Base-by-base conservation (phyloP, 2,797 vertebrate species). In the Alexandromys oeconomus region DNA sequence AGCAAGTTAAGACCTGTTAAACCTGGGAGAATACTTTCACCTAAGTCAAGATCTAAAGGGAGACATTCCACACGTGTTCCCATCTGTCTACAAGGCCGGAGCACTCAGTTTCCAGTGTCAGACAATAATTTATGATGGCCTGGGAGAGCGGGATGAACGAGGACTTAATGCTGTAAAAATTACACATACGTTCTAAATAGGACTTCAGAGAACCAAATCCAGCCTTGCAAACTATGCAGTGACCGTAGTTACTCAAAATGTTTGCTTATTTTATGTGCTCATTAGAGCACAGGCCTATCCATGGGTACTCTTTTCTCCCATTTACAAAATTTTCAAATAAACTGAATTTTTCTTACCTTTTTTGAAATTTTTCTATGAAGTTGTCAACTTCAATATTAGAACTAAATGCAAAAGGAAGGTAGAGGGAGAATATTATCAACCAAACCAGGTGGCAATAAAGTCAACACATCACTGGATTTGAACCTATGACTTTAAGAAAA, bases 361-460 rank as follows among this genome's bases (percentile, higher is more conserved):
- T 51, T 46, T 69, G 48, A 69, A 31, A 78, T 67, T 29, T 77
- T 14, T 31, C 51, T 87, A 4, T 73, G 67, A 85, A 79, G 37
- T 71, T 17, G 51, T 3, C 78, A 34, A 87, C 43, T 48, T 69
- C 40, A 46, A 92, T 91, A 40, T 40, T 48, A 87, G 57, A n/a
- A 48, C 12, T 48, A 34, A 21, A 46, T 77, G 43, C 51, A 46
- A 85, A 80, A 86, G 37, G 7, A 80, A 86, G 54, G 7, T 40
- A n/a, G 19, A 96, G 46, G 21, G 23, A 40, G n/a, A 90, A 90
- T 74, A 87, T 74, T 92, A 25, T 6, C 37, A 57, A 65, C 37
- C 76, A 95, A 92, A 71, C 61, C 40, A n/a, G 43, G 19, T 59
- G 12, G 27, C 34, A 69, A 88, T 73, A 85, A 87, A 92, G 63